Evolutionary conservation across 2,113 vertebrate species (phyloP), one percentile per base, ranked within the genome.

Genomic region (Hippocampus zosterae): DNA sequence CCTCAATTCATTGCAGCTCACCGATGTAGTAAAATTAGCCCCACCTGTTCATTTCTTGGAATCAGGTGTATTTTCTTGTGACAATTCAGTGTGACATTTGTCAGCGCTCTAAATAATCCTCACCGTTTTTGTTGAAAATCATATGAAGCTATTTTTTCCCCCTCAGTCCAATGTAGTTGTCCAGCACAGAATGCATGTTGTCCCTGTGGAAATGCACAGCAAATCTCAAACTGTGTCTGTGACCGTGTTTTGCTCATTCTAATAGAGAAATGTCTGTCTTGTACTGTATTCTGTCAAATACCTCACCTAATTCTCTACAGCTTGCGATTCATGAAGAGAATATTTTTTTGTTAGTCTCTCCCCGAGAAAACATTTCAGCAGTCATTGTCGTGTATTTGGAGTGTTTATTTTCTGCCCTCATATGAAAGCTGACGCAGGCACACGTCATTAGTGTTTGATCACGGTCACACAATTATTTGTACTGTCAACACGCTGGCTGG

Each of bases 221-320:
- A 69, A 64, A 61, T 52, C 12, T 46, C n/a, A 60, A 68, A 74
- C 68, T 65, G 57, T 63, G 70, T 65, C 68, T 44, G 57, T 67
- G 46, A 19, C 76, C 72, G 74, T 53, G 79, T 86, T 74, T 85
- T 52, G 46, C 75, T 84, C 70, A n/a, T 15, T 64, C 50, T 75
- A 65, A 66, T 70, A 81, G 68, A 69, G 61, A 64, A 75, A 63
- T 80, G 77, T 76, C 73, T 69, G 72, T 77, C 81, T 74, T 91
- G 84, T 91, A 88, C 81, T 67, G 69, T 88, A 74, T 83, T 81
- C 73, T 77, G 67, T 69, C 79, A 25, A 42, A 81, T 87, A 89
- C 78, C 79, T 87, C 82, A 78, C 74, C 2, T 81, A 80, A 71
- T 79, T 78, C 76, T 85, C 19, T 61, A 87, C 76, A 78, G 84